These are phyloP conservation scores for Rotaria macrura DNA, from an alignment of 2,888 invertebrate species.

Conservation along the genomic window DNA sequence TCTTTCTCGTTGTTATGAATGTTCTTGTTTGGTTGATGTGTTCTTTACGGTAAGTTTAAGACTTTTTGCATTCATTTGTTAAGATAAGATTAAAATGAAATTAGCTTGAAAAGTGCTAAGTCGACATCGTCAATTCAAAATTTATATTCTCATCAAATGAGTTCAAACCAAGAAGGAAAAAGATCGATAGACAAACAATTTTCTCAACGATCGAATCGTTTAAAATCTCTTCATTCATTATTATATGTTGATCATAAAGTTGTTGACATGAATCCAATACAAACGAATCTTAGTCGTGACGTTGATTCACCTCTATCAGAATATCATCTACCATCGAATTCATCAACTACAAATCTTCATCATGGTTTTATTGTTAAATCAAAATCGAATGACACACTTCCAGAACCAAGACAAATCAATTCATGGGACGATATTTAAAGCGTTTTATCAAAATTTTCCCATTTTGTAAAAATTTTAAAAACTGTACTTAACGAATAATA, in stretches of 20 bases:
- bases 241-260: neutral
- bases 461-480: no score
- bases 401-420: neutral
- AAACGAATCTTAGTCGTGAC: neutral
- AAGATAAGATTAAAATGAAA: no score
- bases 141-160: neutral
- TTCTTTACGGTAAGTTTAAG: neutral
- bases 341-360: neutral
- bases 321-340: neutral
- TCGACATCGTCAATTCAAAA: neutral
- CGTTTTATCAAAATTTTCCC: no score
- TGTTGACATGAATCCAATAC: neutral
- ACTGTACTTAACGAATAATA: no score
- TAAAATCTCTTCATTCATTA: constrained; percentile 12
- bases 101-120: neutral
- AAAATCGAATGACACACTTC: neutral
- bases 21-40: neutral
- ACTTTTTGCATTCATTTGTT: neutral
- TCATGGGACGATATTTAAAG: constrained; percentile 8
- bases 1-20: neutral
- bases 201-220: neutral
- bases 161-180: neutral
- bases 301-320: neutral
- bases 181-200: no score
- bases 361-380: neutral